Percentiles rank a stretch among this genome's conserved stretches.
phyloP scores from a whole-genome alignment of 2,888 invertebrate species.

The Callinectes sapidus region DNA sequence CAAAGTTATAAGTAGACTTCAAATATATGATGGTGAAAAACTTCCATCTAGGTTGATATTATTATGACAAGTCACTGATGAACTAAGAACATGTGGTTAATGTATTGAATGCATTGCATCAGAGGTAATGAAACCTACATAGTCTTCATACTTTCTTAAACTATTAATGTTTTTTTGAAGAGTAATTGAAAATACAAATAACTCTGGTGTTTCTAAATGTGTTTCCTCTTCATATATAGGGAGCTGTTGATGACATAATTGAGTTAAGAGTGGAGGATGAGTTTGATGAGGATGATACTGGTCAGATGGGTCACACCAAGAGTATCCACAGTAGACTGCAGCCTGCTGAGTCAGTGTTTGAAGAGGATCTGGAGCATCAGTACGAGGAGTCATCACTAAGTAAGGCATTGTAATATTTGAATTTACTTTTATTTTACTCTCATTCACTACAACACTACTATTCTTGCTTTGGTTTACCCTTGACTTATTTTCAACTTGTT shows the following conservation, averaged over 20 bases:
- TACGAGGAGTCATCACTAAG: conserved; percentile 41
- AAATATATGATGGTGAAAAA: no score
- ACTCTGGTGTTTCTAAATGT: background rate
- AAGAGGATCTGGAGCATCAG: conserved; percentile 44
- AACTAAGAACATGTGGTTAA: no score
- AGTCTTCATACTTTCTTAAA: no score
- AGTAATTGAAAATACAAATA: background rate
- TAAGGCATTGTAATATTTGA: conserved; percentile 13
- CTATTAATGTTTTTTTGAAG: background rate
- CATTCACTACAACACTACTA: background rate
- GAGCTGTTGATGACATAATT: conserved; percentile 39
- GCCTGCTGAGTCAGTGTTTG: conserved; percentile 42
- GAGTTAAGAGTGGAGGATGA: conserved; percentile 62
- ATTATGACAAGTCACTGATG: no score
- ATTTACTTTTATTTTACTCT: background rate
- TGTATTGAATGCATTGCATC: no score
- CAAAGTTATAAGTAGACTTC: no score
- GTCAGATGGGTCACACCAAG: conserved; percentile 39
- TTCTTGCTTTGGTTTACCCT: background rate
- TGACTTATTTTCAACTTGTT: background rate
- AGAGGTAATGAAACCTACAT: no score
- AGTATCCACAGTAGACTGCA: conserved; percentile 51
- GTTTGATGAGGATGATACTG: conserved; percentile 58
- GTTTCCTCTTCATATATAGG: background rate
- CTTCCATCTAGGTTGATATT: no score